Conservation (phyloP, 2,888 invertebrate species). For the Orgyia antiqua region DNA sequence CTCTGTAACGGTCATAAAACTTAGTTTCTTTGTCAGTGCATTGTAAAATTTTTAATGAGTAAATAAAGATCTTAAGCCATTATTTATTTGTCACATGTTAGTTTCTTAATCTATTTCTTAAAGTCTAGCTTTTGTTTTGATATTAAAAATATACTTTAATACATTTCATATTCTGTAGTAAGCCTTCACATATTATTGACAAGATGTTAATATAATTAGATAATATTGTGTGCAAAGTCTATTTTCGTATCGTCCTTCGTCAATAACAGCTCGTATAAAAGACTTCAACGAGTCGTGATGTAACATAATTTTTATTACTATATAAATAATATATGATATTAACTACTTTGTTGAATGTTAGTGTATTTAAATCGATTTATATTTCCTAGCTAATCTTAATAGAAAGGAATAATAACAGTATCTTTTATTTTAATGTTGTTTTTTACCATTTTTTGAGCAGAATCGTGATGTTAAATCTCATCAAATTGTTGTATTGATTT, state of each 20-base stretch:
- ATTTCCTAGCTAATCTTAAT: not conserved
- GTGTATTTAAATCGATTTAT: not conserved
- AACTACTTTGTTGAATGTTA: not conserved
- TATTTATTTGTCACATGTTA: no score
- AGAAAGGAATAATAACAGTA: not conserved
- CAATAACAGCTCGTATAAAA: conserved; percentile 32
- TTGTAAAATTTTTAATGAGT: no score
- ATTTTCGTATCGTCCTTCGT: conserved; percentile 1
- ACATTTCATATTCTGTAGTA: no score
- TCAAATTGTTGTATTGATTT: no score
- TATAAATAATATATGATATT: not conserved
- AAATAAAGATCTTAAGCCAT: no score
- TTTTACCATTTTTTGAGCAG: not conserved
- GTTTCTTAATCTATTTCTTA: no score
- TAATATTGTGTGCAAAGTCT: conserved; percentile 1
- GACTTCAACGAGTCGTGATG: conserved; percentile 41
- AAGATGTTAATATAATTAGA: no score
- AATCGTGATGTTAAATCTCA: not conserved
- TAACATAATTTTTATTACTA: conserved; percentile 2
- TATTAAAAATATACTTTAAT: no score
- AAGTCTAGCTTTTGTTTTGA: no score
- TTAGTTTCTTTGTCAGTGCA: no score
- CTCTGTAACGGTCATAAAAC: no score
- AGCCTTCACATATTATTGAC: no score
- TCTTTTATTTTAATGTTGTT: not conserved